These are phyloP conservation scores for Talpa occidentalis DNA, from an alignment of 2,113 vertebrate genomes.

Conservation along the genomic window DNA sequence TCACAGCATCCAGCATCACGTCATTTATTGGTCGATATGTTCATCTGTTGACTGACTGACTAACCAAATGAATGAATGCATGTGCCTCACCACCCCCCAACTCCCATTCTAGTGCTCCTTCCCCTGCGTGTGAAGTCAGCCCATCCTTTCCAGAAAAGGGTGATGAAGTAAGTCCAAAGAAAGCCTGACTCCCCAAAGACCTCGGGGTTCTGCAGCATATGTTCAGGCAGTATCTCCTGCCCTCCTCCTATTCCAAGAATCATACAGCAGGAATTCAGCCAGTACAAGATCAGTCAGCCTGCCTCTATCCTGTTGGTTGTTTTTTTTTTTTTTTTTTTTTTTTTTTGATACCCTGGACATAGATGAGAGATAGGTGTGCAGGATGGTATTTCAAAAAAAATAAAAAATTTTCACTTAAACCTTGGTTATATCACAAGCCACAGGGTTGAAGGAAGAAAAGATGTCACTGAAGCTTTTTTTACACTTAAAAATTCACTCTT, in stretches of 20 bases:
- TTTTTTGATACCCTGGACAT: neutral
- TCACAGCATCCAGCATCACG: neutral
- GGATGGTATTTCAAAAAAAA: neutral
- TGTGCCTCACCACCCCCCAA: neutral
- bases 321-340: neutral
- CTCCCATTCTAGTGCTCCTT: neutral
- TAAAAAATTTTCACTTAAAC: constrained; percentile 51
- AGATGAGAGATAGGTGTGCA: neutral
- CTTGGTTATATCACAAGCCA: constrained; percentile 44
- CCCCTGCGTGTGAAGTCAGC: neutral
- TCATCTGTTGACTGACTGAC: neutral
- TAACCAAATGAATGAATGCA: neutral
- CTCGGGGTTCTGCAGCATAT: neutral
- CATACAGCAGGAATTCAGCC: neutral
- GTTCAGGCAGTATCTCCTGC: neutral
- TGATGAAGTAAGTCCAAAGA: neutral
- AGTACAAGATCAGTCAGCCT: neutral
- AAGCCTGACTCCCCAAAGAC: neutral
- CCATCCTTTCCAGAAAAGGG: neutral
- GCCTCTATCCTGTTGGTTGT: neutral
- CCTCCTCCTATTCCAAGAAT: neutral
- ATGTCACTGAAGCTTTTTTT: constrained; percentile 18
- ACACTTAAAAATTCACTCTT: constrained; percentile 1
- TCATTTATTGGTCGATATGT: neutral
- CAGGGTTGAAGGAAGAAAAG: neutral